Conservation (phyloP, 2,888 invertebrate species). For the Amphipoea oculea region DNA sequence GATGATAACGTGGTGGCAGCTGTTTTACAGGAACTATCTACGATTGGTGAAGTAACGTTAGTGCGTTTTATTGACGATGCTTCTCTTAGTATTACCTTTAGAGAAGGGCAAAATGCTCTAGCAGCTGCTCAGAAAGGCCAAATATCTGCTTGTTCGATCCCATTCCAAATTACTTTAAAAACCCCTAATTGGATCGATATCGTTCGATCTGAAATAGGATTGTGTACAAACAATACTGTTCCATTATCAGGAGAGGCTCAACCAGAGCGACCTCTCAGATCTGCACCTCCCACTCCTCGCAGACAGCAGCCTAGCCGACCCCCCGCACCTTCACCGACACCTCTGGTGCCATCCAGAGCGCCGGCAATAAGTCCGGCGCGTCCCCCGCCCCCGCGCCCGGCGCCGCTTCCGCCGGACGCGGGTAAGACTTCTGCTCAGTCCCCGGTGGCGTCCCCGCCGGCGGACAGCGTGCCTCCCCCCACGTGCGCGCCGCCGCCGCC, state of each 20-base stretch:
- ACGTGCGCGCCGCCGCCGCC: conserved; percentile 91
- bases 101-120: conserved; percentile 96
- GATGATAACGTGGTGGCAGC: conserved; percentile 95
- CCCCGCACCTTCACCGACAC: conserved; percentile 91
- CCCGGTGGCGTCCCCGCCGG: conserved; percentile 86
- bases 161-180: conserved; percentile 93
- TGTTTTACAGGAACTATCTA: conserved; percentile 94
- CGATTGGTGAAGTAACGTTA: conserved; percentile 97
- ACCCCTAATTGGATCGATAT: conserved; percentile 96
- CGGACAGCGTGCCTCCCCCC: conserved; percentile 91
- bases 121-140: conserved; percentile 91
- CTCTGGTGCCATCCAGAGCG: conserved; percentile 82
- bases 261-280: conserved; percentile 82
- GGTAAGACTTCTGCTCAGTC: conserved; percentile 80
- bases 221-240: conserved; percentile 96
- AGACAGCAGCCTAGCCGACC: conserved; percentile 91
- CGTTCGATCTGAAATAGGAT: conserved; percentile 95
- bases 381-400: conserved; percentile 91
- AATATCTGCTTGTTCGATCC: conserved; percentile 92
- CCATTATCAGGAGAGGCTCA: conserved; percentile 91
- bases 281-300: conserved; percentile 87
- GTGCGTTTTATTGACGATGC: conserved; percentile 96
- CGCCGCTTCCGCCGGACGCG: conserved; percentile 89
- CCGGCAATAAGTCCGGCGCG: conserved; percentile 89
- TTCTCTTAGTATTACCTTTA: conserved; percentile 97